Base-by-base conservation (phyloP, 1,140 invertebrate genomes). In the Proctacanthus coquilletti region DNA sequence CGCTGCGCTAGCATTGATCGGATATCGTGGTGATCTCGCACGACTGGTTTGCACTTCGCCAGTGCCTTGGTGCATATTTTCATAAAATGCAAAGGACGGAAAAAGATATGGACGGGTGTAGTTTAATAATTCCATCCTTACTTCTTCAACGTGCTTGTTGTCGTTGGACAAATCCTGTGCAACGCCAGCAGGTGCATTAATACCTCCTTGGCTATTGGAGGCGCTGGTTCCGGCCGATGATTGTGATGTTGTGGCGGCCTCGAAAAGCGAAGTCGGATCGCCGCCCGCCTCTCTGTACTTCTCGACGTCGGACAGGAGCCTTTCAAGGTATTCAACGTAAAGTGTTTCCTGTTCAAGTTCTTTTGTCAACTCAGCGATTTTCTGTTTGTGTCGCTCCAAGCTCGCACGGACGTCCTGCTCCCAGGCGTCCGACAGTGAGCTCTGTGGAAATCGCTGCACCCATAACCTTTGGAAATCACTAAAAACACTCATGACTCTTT, bases 401-500 rank as follows among this genome's bases (percentile, higher is more conserved):
- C 87, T 88, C 36, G 79, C 79, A 51, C 82, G 71, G 44, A 89
- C 84, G 71, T 88, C 82, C 62, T 86, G 83, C 56, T 86, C 84
- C 84, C 84, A 89, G 57, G 81, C 83, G 54, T 80, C 79, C 50
- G 85, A 85, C 45, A 89, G 68, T 46, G 80, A 77, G 66, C 80
- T 84, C 53, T 84, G 81, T 42, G 84, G 84, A 70, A 87, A 89
- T 52, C 84, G 70, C 68, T 85, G 75, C 58, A 77, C 66, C 84
- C 84, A 89, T 55, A 85, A 79, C 55, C 79, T 76, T 63, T 84
- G 80, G 62, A 87, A 86, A 68, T 87, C 84, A 48, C 77, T 76
- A 60, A 83, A 86, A 48, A 85, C 81, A 69, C 82, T 85, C 83
- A 86, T 86, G 63, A n/a, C n/a, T n/a, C n/a, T n/a, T n/a, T n/a